These are phyloP conservation scores for Trematomus loennbergii DNA, from an alignment of 2,113 vertebrate genomes.

Conservation along the genomic window DNA sequence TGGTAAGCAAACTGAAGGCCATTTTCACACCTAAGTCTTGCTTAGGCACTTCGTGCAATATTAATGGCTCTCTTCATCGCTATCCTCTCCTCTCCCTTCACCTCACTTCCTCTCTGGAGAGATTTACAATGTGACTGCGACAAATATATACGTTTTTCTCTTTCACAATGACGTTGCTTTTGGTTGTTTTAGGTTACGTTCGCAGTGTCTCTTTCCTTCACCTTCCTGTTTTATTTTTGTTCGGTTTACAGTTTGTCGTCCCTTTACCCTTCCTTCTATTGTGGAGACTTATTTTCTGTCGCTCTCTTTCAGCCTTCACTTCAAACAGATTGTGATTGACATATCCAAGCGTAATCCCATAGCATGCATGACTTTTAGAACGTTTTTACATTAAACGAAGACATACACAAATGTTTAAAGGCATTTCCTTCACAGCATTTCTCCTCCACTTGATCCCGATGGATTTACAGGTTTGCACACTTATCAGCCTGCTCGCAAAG, in stretches of 20 bases:
- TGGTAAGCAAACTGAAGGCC: constrained; percentile 67
- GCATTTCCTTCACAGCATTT: constrained; percentile 45
- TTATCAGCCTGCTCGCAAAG: constrained; percentile 55
- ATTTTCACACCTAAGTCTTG: constrained; percentile 69
- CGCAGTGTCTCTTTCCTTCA: constrained; percentile 18
- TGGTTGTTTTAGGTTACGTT: constrained; percentile 35
- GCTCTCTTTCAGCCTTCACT: constrained; percentile 35
- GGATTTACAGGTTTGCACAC: constrained; percentile 53
- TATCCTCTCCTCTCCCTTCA: constrained; percentile 43
- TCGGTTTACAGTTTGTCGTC: constrained; percentile 9
- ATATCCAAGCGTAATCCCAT: constrained; percentile 52
- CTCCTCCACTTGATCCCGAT: constrained; percentile 44
- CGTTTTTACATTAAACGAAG: constrained; percentile 55
- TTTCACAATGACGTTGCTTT: constrained; percentile 30
- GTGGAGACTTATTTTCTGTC: constrained; percentile 13
- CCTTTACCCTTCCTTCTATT: background rate
- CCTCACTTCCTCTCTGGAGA: constrained; percentile 53
- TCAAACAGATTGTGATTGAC: constrained; percentile 67
- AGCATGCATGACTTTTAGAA: constrained; percentile 50
- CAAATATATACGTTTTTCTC: constrained; percentile 53
- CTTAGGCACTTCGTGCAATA: constrained; percentile 68
- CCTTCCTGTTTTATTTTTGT: background rate
- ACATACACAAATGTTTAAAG: constrained; percentile 38
- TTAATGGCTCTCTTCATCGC: constrained; percentile 59
- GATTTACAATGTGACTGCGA: constrained; percentile 53